Percentiles rank a stretch among this genome's conserved stretches.
These are phyloP conservation scores for Cossypha niveicapilla DNA, from an alignment of 2,797 vertebrate species.

Conservation along the genomic window DNA sequence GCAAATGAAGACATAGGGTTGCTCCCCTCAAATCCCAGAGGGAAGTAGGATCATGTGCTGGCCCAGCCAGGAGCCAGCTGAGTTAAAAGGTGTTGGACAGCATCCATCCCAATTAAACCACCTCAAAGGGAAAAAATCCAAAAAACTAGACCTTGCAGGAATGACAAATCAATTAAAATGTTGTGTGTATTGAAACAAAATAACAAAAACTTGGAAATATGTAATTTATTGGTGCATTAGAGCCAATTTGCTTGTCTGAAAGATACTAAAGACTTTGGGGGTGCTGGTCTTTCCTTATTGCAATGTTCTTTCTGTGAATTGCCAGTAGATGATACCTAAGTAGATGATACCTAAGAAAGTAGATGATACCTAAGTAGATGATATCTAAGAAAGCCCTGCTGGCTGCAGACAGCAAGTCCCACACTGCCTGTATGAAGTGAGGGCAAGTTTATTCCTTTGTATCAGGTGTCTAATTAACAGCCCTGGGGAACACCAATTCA, in stretches of 20 bases:
- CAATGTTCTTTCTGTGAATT: neutral
- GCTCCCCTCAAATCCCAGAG: neutral
- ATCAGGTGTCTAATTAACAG: neutral
- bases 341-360: neutral
- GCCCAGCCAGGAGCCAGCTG: neutral
- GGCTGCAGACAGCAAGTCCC: neutral
- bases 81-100: neutral
- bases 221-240: neutral
- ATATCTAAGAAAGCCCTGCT: neutral
- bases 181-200: neutral
- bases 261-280: neutral
- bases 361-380: neutral
- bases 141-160: neutral
- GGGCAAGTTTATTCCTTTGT: neutral
- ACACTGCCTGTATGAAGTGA: fast-evolving
- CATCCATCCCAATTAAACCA: neutral
- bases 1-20: neutral
- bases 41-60: neutral
- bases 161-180: neutral
- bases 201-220: neutral
- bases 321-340: neutral
- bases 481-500: neutral
- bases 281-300: neutral
- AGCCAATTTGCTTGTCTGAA: neutral
- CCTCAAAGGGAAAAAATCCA: neutral